Percentiles rank a stretch among this genome's conserved stretches.
phyloP scores from a whole-genome alignment of 2,113 vertebrate species.

The Proterorhinus semilunaris region DNA sequence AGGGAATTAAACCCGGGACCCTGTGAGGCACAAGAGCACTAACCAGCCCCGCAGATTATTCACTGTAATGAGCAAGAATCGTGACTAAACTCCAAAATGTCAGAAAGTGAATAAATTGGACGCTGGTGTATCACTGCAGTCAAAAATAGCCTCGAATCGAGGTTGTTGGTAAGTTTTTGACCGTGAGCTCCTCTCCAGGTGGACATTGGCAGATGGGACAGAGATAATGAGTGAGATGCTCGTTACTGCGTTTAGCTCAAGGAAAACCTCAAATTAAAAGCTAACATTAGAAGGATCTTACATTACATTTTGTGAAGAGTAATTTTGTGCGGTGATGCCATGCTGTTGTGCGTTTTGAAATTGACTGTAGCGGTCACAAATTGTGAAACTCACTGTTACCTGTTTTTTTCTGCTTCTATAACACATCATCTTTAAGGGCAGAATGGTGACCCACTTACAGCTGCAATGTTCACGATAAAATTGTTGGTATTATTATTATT shows the following conservation, averaged over 20 bases:
- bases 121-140: neutral
- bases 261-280: constrained; percentile 54
- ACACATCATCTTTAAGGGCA: no score
- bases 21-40: no score
- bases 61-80: no score
- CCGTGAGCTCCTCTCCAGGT: constrained; percentile 42
- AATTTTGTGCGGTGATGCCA: constrained; percentile 22
- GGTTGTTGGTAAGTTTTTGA: neutral
- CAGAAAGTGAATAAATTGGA: neutral
- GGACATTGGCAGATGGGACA: constrained; percentile 67
- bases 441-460: no score
- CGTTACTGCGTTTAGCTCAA: constrained; percentile 53
- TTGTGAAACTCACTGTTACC: no score
- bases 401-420: no score
- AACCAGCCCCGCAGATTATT: no score
- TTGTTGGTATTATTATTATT: no score
- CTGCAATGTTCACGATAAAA: no score
- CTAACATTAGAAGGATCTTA: constrained; percentile 21
- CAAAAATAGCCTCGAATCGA: constrained; percentile 17
- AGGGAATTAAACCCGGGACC: no score
- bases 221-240: constrained; percentile 52
- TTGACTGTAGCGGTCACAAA: no score
- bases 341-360: neutral
- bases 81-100: neutral
- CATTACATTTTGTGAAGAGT: constrained; percentile 10